Evolutionary conservation across 2,888 invertebrate species (phyloP), one percentile per base, ranked within the genome.

Genomic region (Drosophila picticornis): DNA sequence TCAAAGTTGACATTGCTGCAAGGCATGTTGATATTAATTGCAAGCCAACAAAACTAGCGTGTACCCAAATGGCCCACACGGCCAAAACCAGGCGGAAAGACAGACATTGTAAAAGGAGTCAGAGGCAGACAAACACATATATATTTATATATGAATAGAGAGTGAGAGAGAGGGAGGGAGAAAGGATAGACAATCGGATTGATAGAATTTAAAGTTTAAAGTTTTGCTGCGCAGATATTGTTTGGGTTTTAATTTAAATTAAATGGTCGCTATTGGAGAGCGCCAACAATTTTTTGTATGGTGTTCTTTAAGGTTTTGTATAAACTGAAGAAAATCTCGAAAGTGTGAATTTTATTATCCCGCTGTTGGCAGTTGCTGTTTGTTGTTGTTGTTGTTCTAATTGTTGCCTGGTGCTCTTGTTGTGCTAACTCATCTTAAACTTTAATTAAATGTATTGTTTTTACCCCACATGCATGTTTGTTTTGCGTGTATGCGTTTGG

Each of bases 371-470:
- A 1, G 16, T 3, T 56, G 29, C 43, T 31, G 52, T 13, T 55
- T 52, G 51, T 19, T 60, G 46, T 40, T 36, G n/a, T 16, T 53
- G 48, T 48, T 48, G 32, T n/a, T 59, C 7, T 46, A 16, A 34
- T 40, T 51, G 29, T 55, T 75, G 55, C n/a, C 53, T 70, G 31
- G 19, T 34, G 31, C 34, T 46, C 11, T 27, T 83, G 70, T 81
- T 80, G 79, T 73, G 75, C 80, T 78, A 86, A 86, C 85, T 86
- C 81, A 90, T 88, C 85, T 81, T 86, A 85, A 86, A 86, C 78
- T 86, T 90, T 86, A 90, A 86, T 86, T 86, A 86, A 86, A 86
- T 86, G 85, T 90, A 90, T 90, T 86, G 90, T 90, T 90, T 86
- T 85, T 75, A 34, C 52, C 63, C 67, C 56, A 25, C 36, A 57